These are phyloP conservation scores for Temnothorax longispinosus DNA, from an alignment of 1,140 invertebrate species.

Conservation along the genomic window DNA sequence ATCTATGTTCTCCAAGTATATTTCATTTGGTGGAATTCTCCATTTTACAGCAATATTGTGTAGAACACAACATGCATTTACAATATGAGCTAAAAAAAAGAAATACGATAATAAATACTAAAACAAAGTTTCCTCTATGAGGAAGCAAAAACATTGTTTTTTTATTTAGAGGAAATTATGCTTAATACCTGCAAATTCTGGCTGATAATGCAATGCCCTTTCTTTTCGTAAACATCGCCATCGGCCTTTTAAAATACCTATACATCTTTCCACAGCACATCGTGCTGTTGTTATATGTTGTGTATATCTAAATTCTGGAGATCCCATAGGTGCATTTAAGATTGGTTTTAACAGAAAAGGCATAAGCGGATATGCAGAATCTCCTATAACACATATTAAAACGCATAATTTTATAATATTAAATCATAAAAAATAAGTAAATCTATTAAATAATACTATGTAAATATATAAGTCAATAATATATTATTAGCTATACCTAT, in stretches of 20 bases:
- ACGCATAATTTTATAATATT: background rate
- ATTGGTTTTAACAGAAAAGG: conserved; percentile 26
- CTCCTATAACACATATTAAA: conserved; percentile 28
- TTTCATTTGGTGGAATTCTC: too few relatives aligned
- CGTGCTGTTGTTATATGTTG: background rate
- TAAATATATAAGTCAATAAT: too few relatives aligned
- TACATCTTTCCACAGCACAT: background rate
- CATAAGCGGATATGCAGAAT: conserved; percentile 6
- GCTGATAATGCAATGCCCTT: conserved; percentile 5
- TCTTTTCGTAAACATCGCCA: conserved; percentile 18
- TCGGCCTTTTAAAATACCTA: conserved; percentile 14
- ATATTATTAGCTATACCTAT: too few relatives aligned
- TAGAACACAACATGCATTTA: too few relatives aligned
- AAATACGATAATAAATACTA: too few relatives aligned
- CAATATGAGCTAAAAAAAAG: too few relatives aligned
- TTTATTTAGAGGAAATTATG: background rate
- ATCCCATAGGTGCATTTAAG: background rate
- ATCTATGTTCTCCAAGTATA: too few relatives aligned
- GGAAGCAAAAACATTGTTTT: background rate
- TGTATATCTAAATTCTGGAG: conserved; percentile 5
- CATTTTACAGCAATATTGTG: too few relatives aligned
- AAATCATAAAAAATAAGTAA: background rate
- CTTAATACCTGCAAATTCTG: conserved; percentile 5
- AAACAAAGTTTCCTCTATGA: too few relatives aligned
- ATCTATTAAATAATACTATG: background rate